Percentiles rank a stretch among this genome's conserved stretches.
Conservation (phyloP, 2,797 vertebrate species). For the Cossypha dichroa region DNA sequence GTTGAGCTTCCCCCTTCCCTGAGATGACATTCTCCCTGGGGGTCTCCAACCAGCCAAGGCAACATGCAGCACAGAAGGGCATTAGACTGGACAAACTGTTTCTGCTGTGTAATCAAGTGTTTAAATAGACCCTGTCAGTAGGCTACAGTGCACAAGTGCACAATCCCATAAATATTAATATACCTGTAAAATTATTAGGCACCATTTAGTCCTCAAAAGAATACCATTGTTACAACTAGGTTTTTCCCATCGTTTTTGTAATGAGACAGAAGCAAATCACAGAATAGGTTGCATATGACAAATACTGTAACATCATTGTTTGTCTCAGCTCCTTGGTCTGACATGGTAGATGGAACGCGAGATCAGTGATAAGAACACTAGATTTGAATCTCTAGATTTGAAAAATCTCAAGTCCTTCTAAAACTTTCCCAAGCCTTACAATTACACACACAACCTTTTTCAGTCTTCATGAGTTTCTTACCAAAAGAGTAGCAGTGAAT, state of each 20-base stretch:
- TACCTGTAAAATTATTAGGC: background rate
- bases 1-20: background rate
- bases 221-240: background rate
- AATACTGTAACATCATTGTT: background rate
- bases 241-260: background rate
- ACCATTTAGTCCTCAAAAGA: background rate
- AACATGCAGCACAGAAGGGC: background rate
- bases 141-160: background rate
- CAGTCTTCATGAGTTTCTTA: background rate
- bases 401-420: background rate
- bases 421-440: background rate
- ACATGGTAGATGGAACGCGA: background rate
- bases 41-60: background rate
- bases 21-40: background rate
- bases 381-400: background rate
- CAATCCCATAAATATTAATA: background rate
- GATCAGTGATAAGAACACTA: background rate
- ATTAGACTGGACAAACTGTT: background rate
- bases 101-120: conserved; percentile 9
- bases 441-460: background rate
- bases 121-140: background rate
- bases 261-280: background rate
- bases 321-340: background rate
- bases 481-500: background rate
- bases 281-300: background rate